Evolutionary conservation across 2,113 vertebrate species (phyloP).

Genomic region (Mus musculus): DNA sequence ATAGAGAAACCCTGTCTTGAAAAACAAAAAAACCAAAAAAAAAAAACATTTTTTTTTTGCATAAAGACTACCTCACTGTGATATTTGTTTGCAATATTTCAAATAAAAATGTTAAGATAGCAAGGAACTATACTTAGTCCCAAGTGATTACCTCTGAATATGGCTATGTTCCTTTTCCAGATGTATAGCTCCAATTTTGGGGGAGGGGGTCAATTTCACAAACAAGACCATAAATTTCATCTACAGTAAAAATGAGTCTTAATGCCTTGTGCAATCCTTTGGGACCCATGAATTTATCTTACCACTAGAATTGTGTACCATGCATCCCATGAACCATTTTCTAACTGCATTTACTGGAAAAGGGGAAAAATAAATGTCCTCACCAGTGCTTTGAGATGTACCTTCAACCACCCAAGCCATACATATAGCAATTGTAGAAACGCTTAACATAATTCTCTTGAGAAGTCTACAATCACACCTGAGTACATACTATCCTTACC

Average conservation of each 20-base stretch:
- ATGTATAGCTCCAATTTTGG: neutral
- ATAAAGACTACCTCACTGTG: neutral
- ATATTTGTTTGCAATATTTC: neutral
- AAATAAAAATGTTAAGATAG: neutral
- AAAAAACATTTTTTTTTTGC: neutral
- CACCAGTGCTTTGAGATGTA: neutral
- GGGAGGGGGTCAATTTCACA: neutral
- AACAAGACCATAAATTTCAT: neutral
- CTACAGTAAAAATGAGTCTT: neutral
- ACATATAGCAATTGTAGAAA: neutral
- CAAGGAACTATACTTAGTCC: neutral
- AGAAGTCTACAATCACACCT: neutral
- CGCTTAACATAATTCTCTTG: neutral
- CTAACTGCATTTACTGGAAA: neutral
- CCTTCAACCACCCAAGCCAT: neutral
- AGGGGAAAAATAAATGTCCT: neutral
- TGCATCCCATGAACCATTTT: neutral
- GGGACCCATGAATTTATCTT: neutral
- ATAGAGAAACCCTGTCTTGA: too few relatives aligned
- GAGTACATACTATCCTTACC: rapidly evolving
- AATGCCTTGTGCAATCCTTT: neutral
- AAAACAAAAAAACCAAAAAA: too few relatives aligned
- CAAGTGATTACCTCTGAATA: neutral
- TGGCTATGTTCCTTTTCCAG: neutral
- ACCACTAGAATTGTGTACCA: neutral